Evolutionary conservation across 2,888 invertebrate genomes (phyloP), one percentile per base, ranked within the genome.

Genomic region (Dichetophora obliterata): DNA sequence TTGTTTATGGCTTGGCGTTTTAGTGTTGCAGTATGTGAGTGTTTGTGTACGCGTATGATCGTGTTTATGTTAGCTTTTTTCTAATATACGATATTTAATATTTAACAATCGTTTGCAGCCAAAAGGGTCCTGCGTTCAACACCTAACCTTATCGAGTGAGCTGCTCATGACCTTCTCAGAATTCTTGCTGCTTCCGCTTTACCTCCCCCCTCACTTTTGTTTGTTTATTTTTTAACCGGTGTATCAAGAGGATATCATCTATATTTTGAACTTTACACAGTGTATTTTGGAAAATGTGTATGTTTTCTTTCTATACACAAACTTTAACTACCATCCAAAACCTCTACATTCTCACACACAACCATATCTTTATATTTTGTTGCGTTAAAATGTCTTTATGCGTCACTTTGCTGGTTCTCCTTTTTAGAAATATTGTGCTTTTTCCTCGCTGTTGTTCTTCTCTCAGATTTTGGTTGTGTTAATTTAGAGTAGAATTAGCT

Each of bases 181-280:
- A 19, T 2, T 22, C n/a, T 11, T 54, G 5, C 37, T 8, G 5
- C 37, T 37, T 37, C 1, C 4, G n/a, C n/a, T n/a, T n/a, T n/a
- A n/a, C n/a, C n/a, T n/a, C n/a, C n/a, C n/a, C 43, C 43, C 43
- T 2, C 11, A 37, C 54, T 6, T 63, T 63, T 31, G 16, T 63
- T 34, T 37, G n/a, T 63, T 63, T 63, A 63, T 34, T n/a, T 14
- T 19, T 54, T 54, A 19, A 2, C 19, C 54, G 9, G 43, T 50
- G 68, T 68, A 50, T 50, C 68, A 22, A 24, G 3, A 22, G 48
- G 68, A 68, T 68, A 24, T 50, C 68, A 50, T 50, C 50, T 52
- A 27, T 48, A 27, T 68, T 50, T 22, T 68, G 50, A 50, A 50
- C 68, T 50, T 37, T 63, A 3, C 6, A 31, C 48, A 22, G 50